A percentile compares a stretch with the other conserved stretches of the same genome.
Evolutionary conservation across 2,888 invertebrate genomes (phyloP).

Genomic region (Lasioglossum lativentre): DNA sequence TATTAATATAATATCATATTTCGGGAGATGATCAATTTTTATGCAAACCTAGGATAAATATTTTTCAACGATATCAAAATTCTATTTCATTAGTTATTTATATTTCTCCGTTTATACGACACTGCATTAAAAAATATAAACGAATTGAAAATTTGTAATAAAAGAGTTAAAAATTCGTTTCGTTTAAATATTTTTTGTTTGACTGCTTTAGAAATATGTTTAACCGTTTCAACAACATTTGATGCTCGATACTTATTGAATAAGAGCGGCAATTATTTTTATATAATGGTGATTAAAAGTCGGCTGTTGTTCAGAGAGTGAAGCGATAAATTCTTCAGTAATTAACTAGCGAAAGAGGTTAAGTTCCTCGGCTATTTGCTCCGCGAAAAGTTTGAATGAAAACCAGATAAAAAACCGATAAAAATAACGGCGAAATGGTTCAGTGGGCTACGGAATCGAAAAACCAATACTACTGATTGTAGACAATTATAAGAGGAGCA

Average conservation of each 20-base stretch:
- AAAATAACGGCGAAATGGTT: background rate
- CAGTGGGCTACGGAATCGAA: background rate
- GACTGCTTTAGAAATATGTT: background rate
- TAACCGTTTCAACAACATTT: background rate
- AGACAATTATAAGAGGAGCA: slow-evolving; percentile 64
- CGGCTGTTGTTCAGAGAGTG: background rate
- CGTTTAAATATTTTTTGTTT: background rate
- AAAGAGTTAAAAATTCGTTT: background rate
- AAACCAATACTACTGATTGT: slow-evolving; percentile 56
- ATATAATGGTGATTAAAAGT: background rate
- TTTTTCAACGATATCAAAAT: too few relatives aligned
- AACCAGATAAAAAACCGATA: background rate
- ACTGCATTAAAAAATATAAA: background rate
- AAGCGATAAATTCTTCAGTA: background rate
- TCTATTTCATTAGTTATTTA: too few relatives aligned
- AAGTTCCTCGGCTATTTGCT: background rate
- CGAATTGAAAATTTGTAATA: too few relatives aligned
- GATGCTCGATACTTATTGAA: background rate
- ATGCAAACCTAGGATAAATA: background rate
- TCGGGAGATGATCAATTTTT: background rate
- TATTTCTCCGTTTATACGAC: background rate
- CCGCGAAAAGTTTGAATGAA: background rate
- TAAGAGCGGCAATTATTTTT: background rate
- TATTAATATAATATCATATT: background rate
- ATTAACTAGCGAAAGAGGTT: background rate